Conservation (phyloP, 1,140 invertebrate genomes). For the Gryllus bimaculatus region DNA sequence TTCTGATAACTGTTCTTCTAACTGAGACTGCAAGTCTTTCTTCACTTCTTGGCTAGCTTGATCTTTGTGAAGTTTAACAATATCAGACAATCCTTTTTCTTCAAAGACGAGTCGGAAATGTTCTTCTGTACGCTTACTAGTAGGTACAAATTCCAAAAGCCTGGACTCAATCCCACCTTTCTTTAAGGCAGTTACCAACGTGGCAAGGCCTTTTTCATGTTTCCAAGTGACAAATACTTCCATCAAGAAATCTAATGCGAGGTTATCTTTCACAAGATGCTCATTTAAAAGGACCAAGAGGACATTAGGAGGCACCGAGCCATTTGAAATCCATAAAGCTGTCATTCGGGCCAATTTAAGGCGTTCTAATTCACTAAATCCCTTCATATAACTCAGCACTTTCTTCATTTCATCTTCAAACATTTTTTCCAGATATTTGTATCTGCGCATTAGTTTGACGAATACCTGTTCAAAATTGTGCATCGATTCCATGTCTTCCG, state of each 20-base stretch:
- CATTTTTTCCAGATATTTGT: constrained; percentile 94
- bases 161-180: constrained; percentile 80
- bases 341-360: constrained; percentile 88
- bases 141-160: constrained; percentile 84
- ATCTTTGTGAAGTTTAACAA: constrained; percentile 82
- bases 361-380: constrained; percentile 79
- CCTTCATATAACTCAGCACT: constrained; percentile 89
- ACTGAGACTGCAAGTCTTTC: constrained; percentile 61
- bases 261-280: constrained; percentile 89
- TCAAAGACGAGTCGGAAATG: constrained; percentile 76
- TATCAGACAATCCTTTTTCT: constrained; percentile 73
- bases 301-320: constrained; percentile 41
- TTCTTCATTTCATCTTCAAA: constrained; percentile 97
- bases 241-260: constrained; percentile 85
- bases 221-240: constrained; percentile 88
- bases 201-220: constrained; percentile 77
- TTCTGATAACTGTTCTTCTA: constrained; percentile 74
- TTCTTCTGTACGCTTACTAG: constrained; percentile 84
- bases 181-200: constrained; percentile 76
- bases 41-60: constrained; percentile 80
- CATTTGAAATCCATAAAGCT: constrained; percentile 80
- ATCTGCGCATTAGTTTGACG: constrained; percentile 89
- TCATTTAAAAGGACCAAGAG: constrained; percentile 43
- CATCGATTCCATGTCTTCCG: constrained; percentile 71
- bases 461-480: constrained; percentile 86